phyloP scores from a whole-genome alignment of 2,797 vertebrate genomes.

The Melanotaenia maccullochi region DNA sequence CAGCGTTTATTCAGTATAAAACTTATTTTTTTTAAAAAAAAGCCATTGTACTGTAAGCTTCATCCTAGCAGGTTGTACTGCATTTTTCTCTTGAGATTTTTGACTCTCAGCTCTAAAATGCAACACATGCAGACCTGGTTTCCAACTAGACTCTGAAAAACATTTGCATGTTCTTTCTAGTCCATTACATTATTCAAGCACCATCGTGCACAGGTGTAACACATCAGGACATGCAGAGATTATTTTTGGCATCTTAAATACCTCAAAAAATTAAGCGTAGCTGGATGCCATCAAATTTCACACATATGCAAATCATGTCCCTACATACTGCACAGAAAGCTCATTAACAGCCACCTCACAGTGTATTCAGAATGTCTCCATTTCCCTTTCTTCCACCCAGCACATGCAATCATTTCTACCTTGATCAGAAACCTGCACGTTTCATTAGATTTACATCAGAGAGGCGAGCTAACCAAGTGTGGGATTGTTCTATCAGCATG shows the following conservation, averaged over 20 bases:
- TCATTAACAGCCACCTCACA: conserved; percentile 55
- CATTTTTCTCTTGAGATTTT: conserved; percentile 29
- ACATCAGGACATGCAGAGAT: conserved; percentile 34
- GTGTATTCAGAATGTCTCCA: conserved; percentile 58
- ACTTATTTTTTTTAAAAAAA: conserved; percentile 19
- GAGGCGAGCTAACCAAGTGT: conserved; percentile 48
- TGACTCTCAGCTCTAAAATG: conserved; percentile 3
- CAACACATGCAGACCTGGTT: conserved; percentile 18
- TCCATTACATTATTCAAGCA: conserved; percentile 29
- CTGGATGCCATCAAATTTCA: conserved; percentile 44
- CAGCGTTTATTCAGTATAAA: conserved; percentile 40
- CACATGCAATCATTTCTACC: conserved; percentile 41
- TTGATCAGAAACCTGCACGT: conserved; percentile 50
- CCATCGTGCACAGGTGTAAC: conserved; percentile 23
- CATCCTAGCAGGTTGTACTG: conserved; percentile 29
- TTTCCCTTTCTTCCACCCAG: conserved; percentile 34
- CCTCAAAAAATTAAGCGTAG: conserved; percentile 35
- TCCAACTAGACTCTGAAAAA: conserved; percentile 24
- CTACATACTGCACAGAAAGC: conserved; percentile 41
- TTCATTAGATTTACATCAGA: conserved; percentile 68
- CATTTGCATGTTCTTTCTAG: conserved; percentile 22
- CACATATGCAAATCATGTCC: conserved; percentile 55
- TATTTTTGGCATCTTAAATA: conserved; percentile 46
- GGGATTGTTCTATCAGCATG: conserved; percentile 36
- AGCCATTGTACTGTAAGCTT: conserved; percentile 19